Evolutionary conservation across 2,797 vertebrate genomes (phyloP), one percentile per base, ranked within the genome.

Genomic region (Gephyroberyx darwinii): DNA sequence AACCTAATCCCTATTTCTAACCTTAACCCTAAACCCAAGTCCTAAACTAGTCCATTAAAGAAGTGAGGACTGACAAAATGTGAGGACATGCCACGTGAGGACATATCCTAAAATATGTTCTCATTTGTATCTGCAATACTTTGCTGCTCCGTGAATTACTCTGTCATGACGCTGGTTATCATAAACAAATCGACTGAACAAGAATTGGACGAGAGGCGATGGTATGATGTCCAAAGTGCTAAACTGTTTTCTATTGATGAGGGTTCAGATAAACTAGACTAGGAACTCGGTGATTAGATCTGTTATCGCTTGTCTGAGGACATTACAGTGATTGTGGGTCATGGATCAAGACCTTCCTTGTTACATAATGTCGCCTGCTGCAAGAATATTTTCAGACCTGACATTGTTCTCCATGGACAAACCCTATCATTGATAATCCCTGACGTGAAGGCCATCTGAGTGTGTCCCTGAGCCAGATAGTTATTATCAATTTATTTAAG

Each of bases 161-260:
- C 45, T 72, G 55, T 78, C 39, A 78, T 80, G 48, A 66, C n/a
- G 0, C 65, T 4, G 45, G 5, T n/a, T 16, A 22, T 82, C 78
- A 73, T 65, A 82, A 77, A 79, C 59, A 67, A 12, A 43, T 77
- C 57, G 65, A 52, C 41, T 37, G 54, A 74, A 84, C n/a, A n/a
- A n/a, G n/a, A n/a, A n/a, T 52, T 3, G 30, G 17, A 0, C 4
- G 8, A 76, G 33, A 55, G 69, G 47, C 2, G 61, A 81, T 51
- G 2, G 5, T 76, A 65, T 35, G 61, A 71, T 39, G 89, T 89
- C 79, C 85, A 89, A 85, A 89, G 87, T 85, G 79, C 84, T 54
- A 58, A 8, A 22, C 52, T 75, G 43, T 48, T 45, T 72, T 66
- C 30, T 45, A 20, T 58, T 37, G 71, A 85, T 71, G 82, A 17